These are phyloP conservation scores for Drosophila nebulosa DNA, from an alignment of 1,140 invertebrate species.

Conservation along the genomic window DNA sequence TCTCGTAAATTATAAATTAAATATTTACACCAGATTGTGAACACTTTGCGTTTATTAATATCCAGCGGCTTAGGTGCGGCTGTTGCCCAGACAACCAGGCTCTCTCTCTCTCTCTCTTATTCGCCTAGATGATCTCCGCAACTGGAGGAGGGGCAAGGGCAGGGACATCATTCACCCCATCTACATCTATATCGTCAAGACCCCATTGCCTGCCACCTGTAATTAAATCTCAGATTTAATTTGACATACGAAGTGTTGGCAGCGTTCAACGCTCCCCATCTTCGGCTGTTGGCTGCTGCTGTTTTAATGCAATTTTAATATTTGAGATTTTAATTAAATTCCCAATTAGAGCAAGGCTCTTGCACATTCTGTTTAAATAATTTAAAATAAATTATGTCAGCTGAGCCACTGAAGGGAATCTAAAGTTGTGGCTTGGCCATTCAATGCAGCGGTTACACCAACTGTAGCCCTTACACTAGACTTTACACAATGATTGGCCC, in stretches of 20 bases:
- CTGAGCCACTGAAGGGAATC: conserved; percentile 28
- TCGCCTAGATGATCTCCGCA: not conserved
- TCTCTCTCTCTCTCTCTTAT: not conserved
- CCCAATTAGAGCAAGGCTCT: conserved; percentile 35
- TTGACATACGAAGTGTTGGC: conserved; percentile 44
- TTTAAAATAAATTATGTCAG: conserved; percentile 49
- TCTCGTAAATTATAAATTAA: conserved; percentile 73
- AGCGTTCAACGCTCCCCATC: conserved; percentile 26
- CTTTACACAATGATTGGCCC: not conserved
- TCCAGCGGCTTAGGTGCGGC: conserved; percentile 58
- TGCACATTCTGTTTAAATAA: conserved; percentile 49
- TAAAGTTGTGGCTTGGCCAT: conserved; percentile 32
- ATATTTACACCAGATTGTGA: conserved; percentile 69
- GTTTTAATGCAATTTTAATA: conserved; percentile 62
- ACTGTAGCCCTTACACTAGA: not conserved
- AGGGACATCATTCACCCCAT: not conserved
- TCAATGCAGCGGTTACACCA: conserved; percentile 35
- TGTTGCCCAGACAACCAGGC: conserved; percentile 32
- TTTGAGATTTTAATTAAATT: conserved; percentile 65
- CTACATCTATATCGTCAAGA: not conserved
- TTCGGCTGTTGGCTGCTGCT: conserved; percentile 5
- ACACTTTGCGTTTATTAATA: conserved; percentile 68
- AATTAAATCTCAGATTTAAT: conserved; percentile 60
- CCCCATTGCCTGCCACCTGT: conserved; percentile 17
- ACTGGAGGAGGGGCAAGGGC: not conserved